Percentiles rank a stretch among this genome's conserved stretches.
phyloP scores from a whole-genome alignment of 2,888 invertebrate species.

The Acrobasis repandana region DNA sequence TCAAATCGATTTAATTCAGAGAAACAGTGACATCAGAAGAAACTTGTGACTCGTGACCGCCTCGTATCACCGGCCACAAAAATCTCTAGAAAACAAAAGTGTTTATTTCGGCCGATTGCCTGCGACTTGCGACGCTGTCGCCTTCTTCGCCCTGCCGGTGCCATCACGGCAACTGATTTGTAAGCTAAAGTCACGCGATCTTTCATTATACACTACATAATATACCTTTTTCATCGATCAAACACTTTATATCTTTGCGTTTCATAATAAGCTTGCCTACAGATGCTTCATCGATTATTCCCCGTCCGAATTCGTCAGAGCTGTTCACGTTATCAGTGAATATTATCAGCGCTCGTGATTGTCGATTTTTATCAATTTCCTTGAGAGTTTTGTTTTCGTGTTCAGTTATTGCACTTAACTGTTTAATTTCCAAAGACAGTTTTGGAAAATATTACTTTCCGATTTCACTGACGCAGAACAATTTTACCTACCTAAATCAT shows the following conservation, averaged over 20 bases:
- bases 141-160: conserved; percentile 52
- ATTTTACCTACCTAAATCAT: neutral
- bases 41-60: neutral
- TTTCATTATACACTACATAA: conserved; percentile 35
- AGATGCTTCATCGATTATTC: conserved; percentile 22
- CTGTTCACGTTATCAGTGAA: conserved; percentile 25
- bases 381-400: conserved; percentile 22
- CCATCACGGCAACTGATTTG: conserved; percentile 60
- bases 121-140: conserved; percentile 42
- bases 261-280: conserved; percentile 23
- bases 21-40: neutral
- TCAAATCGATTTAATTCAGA: neutral
- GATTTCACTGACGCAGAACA: neutral
- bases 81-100: conserved; percentile 55
- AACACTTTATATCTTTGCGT: conserved; percentile 34
- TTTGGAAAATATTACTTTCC: neutral
- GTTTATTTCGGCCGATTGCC: conserved; percentile 46
- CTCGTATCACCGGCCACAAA: conserved; percentile 30
- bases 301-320: conserved; percentile 23
- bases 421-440: neutral
- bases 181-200: conserved; percentile 55
- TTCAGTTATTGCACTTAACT: neutral
- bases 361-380: conserved; percentile 23
- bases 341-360: conserved; percentile 26
- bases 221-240: conserved; percentile 50